phyloP scores from a whole-genome alignment of 2,888 invertebrate genomes.

The Plemyria rubiginata region DNA sequence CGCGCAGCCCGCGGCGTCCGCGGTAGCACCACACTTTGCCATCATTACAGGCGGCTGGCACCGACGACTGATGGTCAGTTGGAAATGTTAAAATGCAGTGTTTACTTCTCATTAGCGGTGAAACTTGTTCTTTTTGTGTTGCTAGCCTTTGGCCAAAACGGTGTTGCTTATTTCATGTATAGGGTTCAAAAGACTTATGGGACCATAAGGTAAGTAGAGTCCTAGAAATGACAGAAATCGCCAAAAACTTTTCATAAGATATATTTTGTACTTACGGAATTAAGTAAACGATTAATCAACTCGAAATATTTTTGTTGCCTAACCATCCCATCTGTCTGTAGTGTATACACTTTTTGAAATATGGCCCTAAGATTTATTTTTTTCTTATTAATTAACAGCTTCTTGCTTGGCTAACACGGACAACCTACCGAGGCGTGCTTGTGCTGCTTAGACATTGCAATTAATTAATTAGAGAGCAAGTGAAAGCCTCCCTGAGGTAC shows the following conservation, averaged over 20 bases:
- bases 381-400: constrained; percentile 13
- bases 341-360: too few relatives aligned
- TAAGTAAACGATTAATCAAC: too few relatives aligned
- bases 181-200: too few relatives aligned
- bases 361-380: neutral
- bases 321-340: too few relatives aligned
- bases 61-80: constrained; percentile 28
- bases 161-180: too few relatives aligned
- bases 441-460: constrained; percentile 34
- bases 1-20: constrained; percentile 34
- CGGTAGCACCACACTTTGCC: constrained; percentile 32
- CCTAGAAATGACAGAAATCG: too few relatives aligned
- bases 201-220: too few relatives aligned
- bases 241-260: too few relatives aligned
- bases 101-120: constrained; percentile 67
- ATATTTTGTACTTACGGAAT: too few relatives aligned
- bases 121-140: constrained; percentile 59
- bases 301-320: too few relatives aligned
- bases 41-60: constrained; percentile 23
- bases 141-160: constrained; percentile 4
- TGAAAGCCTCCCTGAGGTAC: constrained; percentile 26
- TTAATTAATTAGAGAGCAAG: constrained; percentile 41
- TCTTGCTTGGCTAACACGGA: constrained; percentile 22
- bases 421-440: constrained; percentile 25
- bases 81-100: constrained; percentile 37